Conservation (phyloP, 2,888 invertebrate species). For the Venusia cambrica region DNA sequence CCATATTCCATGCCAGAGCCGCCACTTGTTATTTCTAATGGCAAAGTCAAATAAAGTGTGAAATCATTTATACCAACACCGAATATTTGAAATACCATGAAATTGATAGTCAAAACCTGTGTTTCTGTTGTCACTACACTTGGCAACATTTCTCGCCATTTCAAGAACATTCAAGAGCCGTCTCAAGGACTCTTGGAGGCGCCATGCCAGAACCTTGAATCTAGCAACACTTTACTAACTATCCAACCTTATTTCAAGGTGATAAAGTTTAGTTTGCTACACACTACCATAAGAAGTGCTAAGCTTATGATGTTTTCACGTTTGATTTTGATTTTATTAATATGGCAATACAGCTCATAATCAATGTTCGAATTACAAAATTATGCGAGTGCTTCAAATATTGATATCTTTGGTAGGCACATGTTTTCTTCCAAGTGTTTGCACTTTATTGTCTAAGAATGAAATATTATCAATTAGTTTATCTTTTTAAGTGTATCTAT, state of each 20-base stretch:
- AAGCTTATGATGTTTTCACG: neutral
- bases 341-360: conserved; percentile 24
- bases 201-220: conserved; percentile 49
- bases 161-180: conserved; percentile 42
- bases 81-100: no score
- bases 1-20: no score
- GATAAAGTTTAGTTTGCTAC: conserved; percentile 6
- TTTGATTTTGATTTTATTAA: conserved; percentile 20
- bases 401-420: conserved; percentile 23
- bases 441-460: conserved; percentile 26
- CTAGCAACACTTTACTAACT: conserved; percentile 16
- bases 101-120: conserved; percentile 28
- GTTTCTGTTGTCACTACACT: conserved; percentile 35
- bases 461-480: conserved; percentile 17
- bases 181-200: conserved; percentile 64
- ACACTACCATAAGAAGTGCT: no score
- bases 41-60: conserved; percentile 21
- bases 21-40: no score
- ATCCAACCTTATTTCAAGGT: conserved; percentile 5
- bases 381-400: conserved; percentile 23
- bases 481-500: conserved; percentile 20
- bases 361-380: conserved; percentile 17
- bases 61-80: no score
- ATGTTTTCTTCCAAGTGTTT: conserved; percentile 27
- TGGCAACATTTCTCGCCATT: conserved; percentile 39